phyloP scores from a whole-genome alignment of 2,113 vertebrate genomes.

The Chamaea fasciata region DNA sequence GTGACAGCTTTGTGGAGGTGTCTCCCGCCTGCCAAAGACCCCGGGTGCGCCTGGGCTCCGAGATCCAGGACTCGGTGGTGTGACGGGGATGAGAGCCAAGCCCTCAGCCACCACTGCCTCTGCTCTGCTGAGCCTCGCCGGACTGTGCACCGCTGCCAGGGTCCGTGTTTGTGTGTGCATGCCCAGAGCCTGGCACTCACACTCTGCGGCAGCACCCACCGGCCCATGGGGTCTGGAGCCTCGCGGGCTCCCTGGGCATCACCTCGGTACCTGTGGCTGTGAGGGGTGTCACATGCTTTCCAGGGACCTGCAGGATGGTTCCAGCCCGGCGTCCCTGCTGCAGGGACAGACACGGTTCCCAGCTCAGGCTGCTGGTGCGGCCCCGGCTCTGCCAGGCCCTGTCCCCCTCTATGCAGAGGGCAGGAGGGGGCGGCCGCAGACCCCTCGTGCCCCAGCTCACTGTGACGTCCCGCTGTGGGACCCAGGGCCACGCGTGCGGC shows the following conservation, averaged over 20 bases:
- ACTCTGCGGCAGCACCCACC: not conserved
- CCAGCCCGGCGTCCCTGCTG: fast-evolving
- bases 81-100: conserved; percentile 39
- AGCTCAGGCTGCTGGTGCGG: not conserved
- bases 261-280: not conserved
- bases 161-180: conserved; percentile 12
- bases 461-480: not conserved
- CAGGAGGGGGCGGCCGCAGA: not conserved
- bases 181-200: not conserved
- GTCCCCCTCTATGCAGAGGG: conserved; percentile 27
- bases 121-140: conserved; percentile 16
- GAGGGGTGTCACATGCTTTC: not conserved
- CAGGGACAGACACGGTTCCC: fast-evolving
- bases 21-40: conserved; percentile 84
- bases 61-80: conserved; percentile 95
- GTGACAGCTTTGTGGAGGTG: conserved; percentile 87
- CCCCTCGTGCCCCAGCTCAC: not conserved
- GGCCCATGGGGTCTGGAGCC: fast-evolving
- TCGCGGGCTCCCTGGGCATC: fast-evolving
- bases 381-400: not conserved
- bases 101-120: fast-evolving
- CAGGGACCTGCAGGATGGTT: not conserved
- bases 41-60: conserved; percentile 90
- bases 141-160: fast-evolving
- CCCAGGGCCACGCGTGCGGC: not conserved